A percentile compares a stretch with the other conserved stretches of the same genome.
Conservation (phyloP, 2,888 invertebrate genomes). For the Andrena haemorrhoa region DNA sequence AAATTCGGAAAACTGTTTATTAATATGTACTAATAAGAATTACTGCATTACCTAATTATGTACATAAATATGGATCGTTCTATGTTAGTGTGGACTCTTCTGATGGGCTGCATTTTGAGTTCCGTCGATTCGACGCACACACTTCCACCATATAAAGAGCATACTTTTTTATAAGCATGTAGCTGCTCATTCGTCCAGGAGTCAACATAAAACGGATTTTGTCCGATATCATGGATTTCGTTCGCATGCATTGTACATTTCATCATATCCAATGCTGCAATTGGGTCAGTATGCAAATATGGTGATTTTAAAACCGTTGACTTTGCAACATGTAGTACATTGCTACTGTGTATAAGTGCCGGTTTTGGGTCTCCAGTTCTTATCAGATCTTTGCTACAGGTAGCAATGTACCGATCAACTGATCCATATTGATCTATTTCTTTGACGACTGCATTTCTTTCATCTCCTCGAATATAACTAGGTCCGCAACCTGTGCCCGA, state of each 20-base stretch:
- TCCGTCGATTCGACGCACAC: constrained; percentile 2
- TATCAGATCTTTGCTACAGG: neutral
- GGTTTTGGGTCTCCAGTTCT: neutral
- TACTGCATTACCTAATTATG: no score
- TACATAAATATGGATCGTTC: neutral
- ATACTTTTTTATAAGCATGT: constrained; percentile 1
- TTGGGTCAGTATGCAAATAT: neutral
- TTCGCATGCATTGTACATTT: neutral
- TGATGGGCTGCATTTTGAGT: neutral
- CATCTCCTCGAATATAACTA: constrained; percentile 1
- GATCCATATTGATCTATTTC: neutral
- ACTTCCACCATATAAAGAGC: neutral
- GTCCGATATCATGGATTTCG: neutral
- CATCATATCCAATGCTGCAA: neutral
- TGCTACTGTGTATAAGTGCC: neutral
- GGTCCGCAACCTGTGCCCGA: constrained; percentile 3
- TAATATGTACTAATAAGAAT: no score
- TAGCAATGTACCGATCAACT: constrained; percentile 2
- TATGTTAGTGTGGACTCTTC: neutral
- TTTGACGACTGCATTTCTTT: neutral
- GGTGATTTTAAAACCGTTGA: neutral
- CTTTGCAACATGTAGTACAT: constrained; percentile 6
- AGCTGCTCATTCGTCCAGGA: neutral
- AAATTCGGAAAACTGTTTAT: no score
- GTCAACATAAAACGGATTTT: neutral